Conservation (phyloP, 2,888 invertebrate species). For the Andrena hattorfiana region DNA sequence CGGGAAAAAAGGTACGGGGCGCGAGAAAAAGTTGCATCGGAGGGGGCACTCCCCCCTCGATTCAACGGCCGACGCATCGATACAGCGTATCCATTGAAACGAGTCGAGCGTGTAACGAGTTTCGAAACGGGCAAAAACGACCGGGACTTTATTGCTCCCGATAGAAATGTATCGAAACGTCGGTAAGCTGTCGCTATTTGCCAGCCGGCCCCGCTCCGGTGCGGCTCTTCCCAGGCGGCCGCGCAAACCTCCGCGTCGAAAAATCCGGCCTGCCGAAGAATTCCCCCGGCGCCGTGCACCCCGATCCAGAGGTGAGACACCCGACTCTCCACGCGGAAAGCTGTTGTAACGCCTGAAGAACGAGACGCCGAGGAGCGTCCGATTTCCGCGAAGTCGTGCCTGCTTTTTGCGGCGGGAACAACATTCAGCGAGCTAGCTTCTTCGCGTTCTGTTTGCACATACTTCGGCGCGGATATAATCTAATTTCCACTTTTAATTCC, state of each 20-base stretch:
- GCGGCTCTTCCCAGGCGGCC: not conserved
- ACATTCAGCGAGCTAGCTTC: not conserved
- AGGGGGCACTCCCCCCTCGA: constrained; percentile 42
- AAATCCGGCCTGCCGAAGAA: not conserved
- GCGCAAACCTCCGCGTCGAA: not conserved
- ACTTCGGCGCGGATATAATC: not conserved
- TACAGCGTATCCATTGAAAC: constrained; percentile 57
- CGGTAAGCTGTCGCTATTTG: constrained; percentile 66
- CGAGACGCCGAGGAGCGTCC: not conserved
- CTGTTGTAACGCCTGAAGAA: not conserved
- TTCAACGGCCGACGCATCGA: constrained; percentile 49
- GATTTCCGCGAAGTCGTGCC: not conserved
- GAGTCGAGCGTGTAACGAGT: constrained; percentile 65
- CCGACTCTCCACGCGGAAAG: not conserved
- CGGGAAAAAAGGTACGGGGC: constrained; percentile 61
- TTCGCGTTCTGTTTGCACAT: not conserved
- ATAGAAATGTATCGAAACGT: constrained; percentile 73
- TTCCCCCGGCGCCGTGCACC: not conserved
- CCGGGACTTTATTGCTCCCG: constrained; percentile 65
- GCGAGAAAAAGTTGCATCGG: constrained; percentile 72
- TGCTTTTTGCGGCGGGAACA: not conserved
- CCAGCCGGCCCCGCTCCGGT: constrained; percentile 27
- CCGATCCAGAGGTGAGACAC: not conserved
- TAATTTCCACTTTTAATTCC: no score
- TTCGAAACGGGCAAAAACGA: constrained; percentile 58